Percentiles rank a stretch among this genome's conserved stretches.
These are phyloP conservation scores for Zaprionus bogoriensis DNA, from an alignment of 2,888 invertebrate species.

Conservation along the genomic window DNA sequence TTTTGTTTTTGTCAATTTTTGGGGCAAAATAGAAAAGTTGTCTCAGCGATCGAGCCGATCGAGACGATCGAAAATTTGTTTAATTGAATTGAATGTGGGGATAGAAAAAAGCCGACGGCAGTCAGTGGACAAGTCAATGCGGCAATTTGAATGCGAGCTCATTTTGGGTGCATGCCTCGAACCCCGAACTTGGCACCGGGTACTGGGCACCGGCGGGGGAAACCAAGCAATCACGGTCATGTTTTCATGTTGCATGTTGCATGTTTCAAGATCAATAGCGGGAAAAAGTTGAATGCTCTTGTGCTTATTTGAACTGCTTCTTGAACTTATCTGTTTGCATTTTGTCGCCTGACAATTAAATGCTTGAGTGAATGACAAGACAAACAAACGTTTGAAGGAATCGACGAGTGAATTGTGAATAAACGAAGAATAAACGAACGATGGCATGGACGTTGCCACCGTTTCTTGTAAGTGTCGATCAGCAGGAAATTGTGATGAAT, in stretches of 20 bases:
- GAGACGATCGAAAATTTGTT: constrained; percentile 63
- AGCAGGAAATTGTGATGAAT: constrained; percentile 61
- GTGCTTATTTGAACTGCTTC: constrained; percentile 56
- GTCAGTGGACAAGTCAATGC: constrained; percentile 72
- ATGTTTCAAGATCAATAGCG: constrained; percentile 61
- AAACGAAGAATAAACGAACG: constrained; percentile 12
- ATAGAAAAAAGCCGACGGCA: constrained; percentile 16
- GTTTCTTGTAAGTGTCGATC: constrained; percentile 65
- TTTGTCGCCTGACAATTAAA: constrained; percentile 75
- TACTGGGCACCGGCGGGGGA: no score
- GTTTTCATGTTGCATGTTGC: constrained; percentile 52
- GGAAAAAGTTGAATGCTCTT: constrained; percentile 50
- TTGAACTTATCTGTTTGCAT: constrained; percentile 73
- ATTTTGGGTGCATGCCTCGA: constrained; percentile 47
- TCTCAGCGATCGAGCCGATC: constrained; percentile 54
- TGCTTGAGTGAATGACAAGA: constrained; percentile 72
- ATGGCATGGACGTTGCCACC: constrained; percentile 23
- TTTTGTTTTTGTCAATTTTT: constrained; percentile 37
- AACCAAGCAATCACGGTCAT: constrained; percentile 53
- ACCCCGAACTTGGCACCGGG: background rate
- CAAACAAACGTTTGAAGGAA: constrained; percentile 47
- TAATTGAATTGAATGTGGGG: constrained; percentile 74
- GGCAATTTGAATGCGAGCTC: constrained; percentile 75
- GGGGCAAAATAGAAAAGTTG: constrained; percentile 74
- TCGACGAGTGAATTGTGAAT: constrained; percentile 33